Conservation (phyloP, 2,113 vertebrate genomes). For the Mormyrus lacerda region DNA sequence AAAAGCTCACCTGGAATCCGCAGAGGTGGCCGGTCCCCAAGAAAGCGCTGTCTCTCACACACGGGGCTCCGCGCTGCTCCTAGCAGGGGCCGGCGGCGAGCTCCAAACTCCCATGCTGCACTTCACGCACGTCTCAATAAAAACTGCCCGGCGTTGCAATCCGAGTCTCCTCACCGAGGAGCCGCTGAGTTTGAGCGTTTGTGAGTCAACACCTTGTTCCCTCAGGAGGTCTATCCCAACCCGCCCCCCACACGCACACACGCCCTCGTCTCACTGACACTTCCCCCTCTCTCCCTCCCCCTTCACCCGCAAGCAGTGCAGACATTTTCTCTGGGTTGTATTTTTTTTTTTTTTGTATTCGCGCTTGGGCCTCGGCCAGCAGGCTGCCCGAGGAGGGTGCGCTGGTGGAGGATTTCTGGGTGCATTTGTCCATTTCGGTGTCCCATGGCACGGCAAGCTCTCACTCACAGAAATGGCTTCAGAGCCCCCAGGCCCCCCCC, state of each 20-base stretch:
- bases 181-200: conserved; percentile 37
- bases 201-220: conserved; percentile 49
- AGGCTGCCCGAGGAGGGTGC: conserved; percentile 5
- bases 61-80: conserved; percentile 37
- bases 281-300: conserved; percentile 39
- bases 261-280: conserved; percentile 50
- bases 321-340: conserved; percentile 16
- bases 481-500: not conserved
- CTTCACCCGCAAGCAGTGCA: conserved; percentile 31
- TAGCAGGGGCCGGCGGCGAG: not conserved
- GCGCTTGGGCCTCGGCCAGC: conserved; percentile 22
- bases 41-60: conserved; percentile 26
- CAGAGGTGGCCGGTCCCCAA: conserved; percentile 5
- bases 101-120: conserved; percentile 36
- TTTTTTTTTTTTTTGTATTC: conserved; percentile 10
- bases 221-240: conserved; percentile 49
- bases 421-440: not conserved
- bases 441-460: not conserved
- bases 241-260: not conserved
- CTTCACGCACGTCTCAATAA: conserved; percentile 15
- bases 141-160: not conserved
- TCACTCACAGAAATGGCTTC: not conserved
- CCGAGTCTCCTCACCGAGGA: conserved; percentile 36
- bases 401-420: conserved; percentile 11
- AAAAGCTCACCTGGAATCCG: conserved; percentile 44